These are phyloP conservation scores for Barbus barbus DNA, from an alignment of 2,113 vertebrate species.

Conservation along the genomic window DNA sequence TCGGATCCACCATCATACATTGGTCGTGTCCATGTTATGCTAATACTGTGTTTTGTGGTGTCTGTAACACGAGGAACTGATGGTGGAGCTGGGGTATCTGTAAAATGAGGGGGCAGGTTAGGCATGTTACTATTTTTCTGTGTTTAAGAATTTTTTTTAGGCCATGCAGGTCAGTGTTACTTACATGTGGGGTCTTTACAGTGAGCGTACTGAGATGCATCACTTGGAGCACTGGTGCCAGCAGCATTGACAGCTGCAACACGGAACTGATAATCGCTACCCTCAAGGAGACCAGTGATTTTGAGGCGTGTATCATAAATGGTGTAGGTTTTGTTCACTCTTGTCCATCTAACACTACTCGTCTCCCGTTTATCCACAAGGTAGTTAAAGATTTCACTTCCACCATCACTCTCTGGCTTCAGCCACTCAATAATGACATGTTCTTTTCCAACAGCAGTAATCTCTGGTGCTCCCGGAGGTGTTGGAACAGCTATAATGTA, in stretches of 20 bases:
- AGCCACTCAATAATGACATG: slow-evolving; percentile 95
- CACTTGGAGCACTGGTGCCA: slow-evolving; percentile 92
- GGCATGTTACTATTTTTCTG: background rate
- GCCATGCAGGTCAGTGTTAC: slow-evolving; percentile 60
- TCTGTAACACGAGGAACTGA: slow-evolving; percentile 92
- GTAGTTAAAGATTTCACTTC: slow-evolving; percentile 93
- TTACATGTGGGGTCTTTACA: slow-evolving; percentile 97
- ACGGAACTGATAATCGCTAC: slow-evolving; percentile 95
- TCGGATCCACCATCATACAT: slow-evolving; percentile 93
- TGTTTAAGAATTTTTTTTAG: background rate
- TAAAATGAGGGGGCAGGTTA: background rate
- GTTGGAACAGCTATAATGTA: slow-evolving; percentile 83
- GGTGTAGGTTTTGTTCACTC: slow-evolving; percentile 91
- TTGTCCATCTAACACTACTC: slow-evolving; percentile 94
- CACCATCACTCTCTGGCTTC: slow-evolving; percentile 94
- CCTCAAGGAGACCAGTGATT: slow-evolving; percentile 89
- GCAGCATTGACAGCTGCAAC: slow-evolving; percentile 93
- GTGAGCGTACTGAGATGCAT: slow-evolving; percentile 87
- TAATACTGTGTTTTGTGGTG: slow-evolving; percentile 93
- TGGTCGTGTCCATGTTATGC: slow-evolving; percentile 92
- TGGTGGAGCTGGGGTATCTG: slow-evolving; percentile 92
- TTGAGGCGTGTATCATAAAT: slow-evolving; percentile 96
- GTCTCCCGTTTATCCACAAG: slow-evolving; percentile 96
- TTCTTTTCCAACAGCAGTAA: slow-evolving; percentile 83
- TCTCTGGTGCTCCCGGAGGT: slow-evolving; percentile 85